Evolutionary conservation across 2,113 vertebrate genomes (phyloP).

Genomic region (Laterallus jamaicensis): DNA sequence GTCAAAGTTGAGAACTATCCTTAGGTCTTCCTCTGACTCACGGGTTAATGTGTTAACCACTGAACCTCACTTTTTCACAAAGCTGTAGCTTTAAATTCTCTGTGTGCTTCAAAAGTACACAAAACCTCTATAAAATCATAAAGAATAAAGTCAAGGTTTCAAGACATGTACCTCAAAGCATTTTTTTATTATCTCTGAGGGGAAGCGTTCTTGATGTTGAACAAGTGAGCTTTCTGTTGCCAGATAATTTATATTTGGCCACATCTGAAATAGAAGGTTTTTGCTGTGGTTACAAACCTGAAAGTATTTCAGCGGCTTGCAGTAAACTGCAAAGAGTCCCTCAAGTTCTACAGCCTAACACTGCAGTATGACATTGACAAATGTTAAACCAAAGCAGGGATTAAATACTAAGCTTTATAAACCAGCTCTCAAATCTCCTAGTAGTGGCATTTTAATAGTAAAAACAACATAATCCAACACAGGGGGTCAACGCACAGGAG

Average conservation of each 20-base stretch:
- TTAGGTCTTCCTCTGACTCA: not conserved
- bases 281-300: not conserved
- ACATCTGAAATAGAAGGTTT: constrained; percentile 23
- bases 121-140: not conserved
- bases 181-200: not conserved
- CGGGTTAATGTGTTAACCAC: not conserved
- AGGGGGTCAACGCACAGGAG: not conserved
- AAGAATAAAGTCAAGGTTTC: not conserved
- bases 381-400: not conserved
- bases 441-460: not conserved
- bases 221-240: not conserved
- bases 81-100: not conserved
- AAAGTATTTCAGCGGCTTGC: constrained; percentile 1
- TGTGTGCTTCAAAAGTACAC: not conserved
- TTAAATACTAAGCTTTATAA: not conserved
- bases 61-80: not conserved
- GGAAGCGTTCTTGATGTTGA: not conserved
- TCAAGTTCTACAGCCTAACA: not conserved
- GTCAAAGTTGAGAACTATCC: not conserved
- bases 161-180: not conserved
- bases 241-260: constrained; percentile 12
- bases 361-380: not conserved
- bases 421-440: not conserved
- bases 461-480: not conserved
- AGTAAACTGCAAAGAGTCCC: not conserved